Evolutionary conservation across 2,888 invertebrate species (phyloP).

Genomic region (Clistopyga incitator): DNA sequence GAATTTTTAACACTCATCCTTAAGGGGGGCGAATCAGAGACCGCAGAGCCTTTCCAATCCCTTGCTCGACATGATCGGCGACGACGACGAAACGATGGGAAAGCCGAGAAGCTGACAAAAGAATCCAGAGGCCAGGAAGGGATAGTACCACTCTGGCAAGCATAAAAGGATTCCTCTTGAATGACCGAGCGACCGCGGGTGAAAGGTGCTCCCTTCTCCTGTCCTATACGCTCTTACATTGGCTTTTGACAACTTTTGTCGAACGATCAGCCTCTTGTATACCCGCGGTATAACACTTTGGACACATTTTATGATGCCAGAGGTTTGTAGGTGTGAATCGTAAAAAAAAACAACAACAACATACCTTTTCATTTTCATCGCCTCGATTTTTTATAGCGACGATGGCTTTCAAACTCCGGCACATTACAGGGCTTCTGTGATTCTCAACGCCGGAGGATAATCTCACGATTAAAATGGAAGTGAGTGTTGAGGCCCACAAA

Average conservation of each 20-base stretch:
- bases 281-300: slow-evolving; percentile 5
- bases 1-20: slow-evolving; percentile 4
- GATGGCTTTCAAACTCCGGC: slow-evolving; percentile 1
- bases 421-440: slow-evolving; percentile 7
- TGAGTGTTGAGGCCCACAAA: no score
- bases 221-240: slow-evolving; percentile 14
- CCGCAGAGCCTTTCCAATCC: neutral
- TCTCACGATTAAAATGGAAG: no score
- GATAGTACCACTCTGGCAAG: slow-evolving; percentile 12
- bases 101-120: slow-evolving; percentile 47
- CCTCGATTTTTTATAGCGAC: slow-evolving; percentile 20
- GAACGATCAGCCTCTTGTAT: slow-evolving; percentile 32
- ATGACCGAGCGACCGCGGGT: slow-evolving; percentile 53
- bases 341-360: no score
- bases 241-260: slow-evolving; percentile 44
- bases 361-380: slow-evolving; percentile 23
- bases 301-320: slow-evolving; percentile 31
- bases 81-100: slow-evolving; percentile 45
- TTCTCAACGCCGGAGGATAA: neutral
- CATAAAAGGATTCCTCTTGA: slow-evolving; percentile 61
- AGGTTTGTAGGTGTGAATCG: slow-evolving; percentile 52
- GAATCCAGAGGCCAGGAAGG: slow-evolving; percentile 16
- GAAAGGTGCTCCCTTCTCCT: slow-evolving; percentile 47
- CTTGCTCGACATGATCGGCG: slow-evolving; percentile 34
- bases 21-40: neutral